Percentiles rank a stretch among this genome's conserved stretches.
phyloP scores from a whole-genome alignment of 2,113 vertebrate species.

The Cebidichthys violaceus region DNA sequence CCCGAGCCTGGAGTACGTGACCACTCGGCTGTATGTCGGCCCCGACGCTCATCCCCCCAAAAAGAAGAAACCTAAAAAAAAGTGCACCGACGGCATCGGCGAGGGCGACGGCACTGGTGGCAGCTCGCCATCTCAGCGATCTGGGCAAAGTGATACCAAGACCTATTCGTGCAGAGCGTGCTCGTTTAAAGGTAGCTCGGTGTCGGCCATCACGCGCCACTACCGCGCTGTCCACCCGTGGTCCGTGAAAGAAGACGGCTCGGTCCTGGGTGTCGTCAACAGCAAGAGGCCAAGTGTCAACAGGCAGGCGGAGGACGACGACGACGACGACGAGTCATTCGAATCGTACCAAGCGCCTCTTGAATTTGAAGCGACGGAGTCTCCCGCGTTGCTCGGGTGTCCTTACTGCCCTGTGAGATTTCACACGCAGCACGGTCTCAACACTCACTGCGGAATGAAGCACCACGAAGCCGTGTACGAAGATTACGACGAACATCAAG shows the following conservation, averaged over 20 bases:
- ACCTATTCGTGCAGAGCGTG: slow-evolving; percentile 88
- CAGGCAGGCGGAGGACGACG: slow-evolving; percentile 64
- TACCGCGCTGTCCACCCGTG: slow-evolving; percentile 89
- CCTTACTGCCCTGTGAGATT: slow-evolving; percentile 85
- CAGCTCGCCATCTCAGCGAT: slow-evolving; percentile 46
- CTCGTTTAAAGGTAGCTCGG: slow-evolving; percentile 87
- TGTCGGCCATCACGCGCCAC: slow-evolving; percentile 87
- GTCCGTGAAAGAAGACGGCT: slow-evolving; percentile 88
- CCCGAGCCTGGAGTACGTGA: slow-evolving; percentile 39
- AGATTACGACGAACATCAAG: slow-evolving; percentile 80
- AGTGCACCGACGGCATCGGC: slow-evolving; percentile 65
- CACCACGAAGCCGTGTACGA: slow-evolving; percentile 78
- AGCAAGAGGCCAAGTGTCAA: slow-evolving; percentile 80
- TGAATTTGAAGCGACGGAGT: slow-evolving; percentile 79
- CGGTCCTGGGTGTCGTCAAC: slow-evolving; percentile 85
- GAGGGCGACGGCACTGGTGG: slow-evolving; percentile 76
- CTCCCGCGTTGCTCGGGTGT: slow-evolving; percentile 82
- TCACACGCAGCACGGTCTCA: slow-evolving; percentile 83
- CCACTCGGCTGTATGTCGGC: slow-evolving; percentile 4
- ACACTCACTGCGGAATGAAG: slow-evolving; percentile 88
- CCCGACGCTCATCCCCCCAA: background rate
- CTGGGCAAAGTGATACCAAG: slow-evolving; percentile 80
- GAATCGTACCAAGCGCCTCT: slow-evolving; percentile 70
- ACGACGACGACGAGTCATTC: too few species aligned
- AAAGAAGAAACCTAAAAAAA: slow-evolving; percentile 15